Conservation (phyloP, 2,113 vertebrate species). For the Perca fluviatilis region DNA sequence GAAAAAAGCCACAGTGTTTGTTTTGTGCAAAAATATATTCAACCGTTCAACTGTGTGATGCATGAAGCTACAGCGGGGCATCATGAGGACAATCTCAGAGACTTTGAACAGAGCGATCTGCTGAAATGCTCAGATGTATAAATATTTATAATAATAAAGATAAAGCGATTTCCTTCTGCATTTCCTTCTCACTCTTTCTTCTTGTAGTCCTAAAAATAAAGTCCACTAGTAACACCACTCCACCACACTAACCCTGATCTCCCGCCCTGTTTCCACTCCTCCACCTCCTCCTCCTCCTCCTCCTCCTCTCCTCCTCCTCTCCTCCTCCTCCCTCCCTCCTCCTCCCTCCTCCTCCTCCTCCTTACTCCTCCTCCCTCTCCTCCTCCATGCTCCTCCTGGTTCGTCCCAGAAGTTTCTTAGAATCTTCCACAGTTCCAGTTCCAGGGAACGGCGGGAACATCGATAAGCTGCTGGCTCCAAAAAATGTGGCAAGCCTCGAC, state of each 20-base stretch:
- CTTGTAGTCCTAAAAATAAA: slow-evolving; percentile 63
- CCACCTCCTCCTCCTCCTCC: slow-evolving; percentile 32
- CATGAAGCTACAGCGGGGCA: not conserved
- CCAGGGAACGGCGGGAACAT: slow-evolving; percentile 55
- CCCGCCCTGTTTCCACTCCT: slow-evolving; percentile 56
- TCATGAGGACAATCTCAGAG: not conserved
- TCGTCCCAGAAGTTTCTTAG: slow-evolving; percentile 61
- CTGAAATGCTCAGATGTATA: not conserved
- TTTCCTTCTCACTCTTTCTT: not conserved
- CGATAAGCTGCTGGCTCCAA: slow-evolving; percentile 37
- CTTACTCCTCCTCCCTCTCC: slow-evolving; percentile 28
- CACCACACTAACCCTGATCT: slow-evolving; percentile 60
- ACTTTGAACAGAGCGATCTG: not conserved
- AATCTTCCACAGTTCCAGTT: slow-evolving; percentile 63
- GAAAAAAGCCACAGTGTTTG: not conserved
- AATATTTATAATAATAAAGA: not conserved
- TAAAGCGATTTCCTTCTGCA: not conserved
- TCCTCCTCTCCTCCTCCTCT: slow-evolving; percentile 1
- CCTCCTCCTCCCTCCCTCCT: slow-evolving; percentile 22
- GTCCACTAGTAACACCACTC: slow-evolving; percentile 53
- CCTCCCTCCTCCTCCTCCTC: slow-evolving; percentile 27
- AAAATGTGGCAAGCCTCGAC: slow-evolving; percentile 6
- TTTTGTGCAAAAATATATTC: not conserved
- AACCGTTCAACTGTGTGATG: not conserved
- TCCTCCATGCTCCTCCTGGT: slow-evolving; percentile 18